Evolutionary conservation across 1,140 invertebrate genomes (phyloP).

Genomic region (Uloborus diversus): DNA sequence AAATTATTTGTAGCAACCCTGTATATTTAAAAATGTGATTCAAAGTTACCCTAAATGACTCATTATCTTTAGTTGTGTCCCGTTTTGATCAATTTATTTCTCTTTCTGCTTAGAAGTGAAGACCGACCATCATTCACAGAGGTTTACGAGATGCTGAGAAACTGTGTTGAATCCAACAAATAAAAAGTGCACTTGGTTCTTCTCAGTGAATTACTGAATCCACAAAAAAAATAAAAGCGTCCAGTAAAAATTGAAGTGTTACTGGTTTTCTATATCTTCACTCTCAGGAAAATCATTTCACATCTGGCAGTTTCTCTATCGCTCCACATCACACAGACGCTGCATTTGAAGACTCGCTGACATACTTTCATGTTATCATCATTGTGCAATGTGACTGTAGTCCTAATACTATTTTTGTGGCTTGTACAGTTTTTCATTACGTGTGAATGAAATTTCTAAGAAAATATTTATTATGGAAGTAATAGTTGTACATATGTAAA

Average conservation of each 20-base stretch:
- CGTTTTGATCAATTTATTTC: neutral
- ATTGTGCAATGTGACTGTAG: constrained; percentile 46
- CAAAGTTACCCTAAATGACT: no score
- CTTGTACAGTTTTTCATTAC: constrained; percentile 50
- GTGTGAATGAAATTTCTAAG: constrained; percentile 33
- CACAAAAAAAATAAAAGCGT: no score
- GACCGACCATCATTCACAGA: constrained; percentile 59
- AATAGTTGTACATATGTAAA: neutral
- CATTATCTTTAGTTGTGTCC: no score
- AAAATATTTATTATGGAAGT: constrained; percentile 21
- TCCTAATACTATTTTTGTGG: constrained; percentile 55
- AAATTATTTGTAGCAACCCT: no score
- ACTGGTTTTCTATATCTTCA: neutral
- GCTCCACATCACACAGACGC: neutral
- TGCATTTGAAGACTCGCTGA: neutral
- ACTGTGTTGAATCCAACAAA: constrained; percentile 10
- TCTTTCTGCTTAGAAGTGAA: constrained; percentile 57
- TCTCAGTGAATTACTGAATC: no score
- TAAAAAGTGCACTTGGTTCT: constrained; percentile 50
- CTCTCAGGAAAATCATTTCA: constrained; percentile 6
- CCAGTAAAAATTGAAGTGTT: neutral
- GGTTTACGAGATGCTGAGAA: constrained; percentile 55
- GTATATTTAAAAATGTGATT: no score
- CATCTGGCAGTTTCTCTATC: neutral
- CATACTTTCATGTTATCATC: constrained; percentile 3